Evolutionary conservation across 2,113 vertebrate species (phyloP).

Genomic region (Megalops atlanticus): DNA sequence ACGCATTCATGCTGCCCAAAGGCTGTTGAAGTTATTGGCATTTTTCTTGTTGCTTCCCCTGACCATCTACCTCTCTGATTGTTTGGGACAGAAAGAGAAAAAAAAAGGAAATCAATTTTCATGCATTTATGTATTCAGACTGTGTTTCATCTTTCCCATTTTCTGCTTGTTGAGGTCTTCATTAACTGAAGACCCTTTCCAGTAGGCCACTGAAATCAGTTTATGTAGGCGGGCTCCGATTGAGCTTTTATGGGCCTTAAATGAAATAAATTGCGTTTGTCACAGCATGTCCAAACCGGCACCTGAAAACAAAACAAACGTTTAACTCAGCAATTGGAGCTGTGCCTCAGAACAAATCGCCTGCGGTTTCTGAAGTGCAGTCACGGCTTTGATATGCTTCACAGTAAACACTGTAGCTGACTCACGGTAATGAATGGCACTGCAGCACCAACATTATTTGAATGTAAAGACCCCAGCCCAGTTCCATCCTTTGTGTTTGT

Average conservation of each 20-base stretch:
- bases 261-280: slow-evolving; percentile 45
- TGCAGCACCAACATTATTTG: neutral
- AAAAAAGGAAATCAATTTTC: slow-evolving; percentile 42
- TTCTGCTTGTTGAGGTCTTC: slow-evolving; percentile 45
- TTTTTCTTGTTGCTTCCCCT: neutral
- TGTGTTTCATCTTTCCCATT: slow-evolving; percentile 38
- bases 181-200: slow-evolving; percentile 46
- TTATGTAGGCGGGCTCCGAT: slow-evolving; percentile 30
- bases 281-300: slow-evolving; percentile 27
- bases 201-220: slow-evolving; percentile 18
- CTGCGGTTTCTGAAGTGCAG: slow-evolving; percentile 15
- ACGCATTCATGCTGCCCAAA: neutral
- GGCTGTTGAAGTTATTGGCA: neutral
- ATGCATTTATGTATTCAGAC: slow-evolving; percentile 38
- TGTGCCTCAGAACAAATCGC: slow-evolving; percentile 29
- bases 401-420: slow-evolving; percentile 36
- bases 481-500: neutral
- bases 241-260: slow-evolving; percentile 40
- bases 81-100: neutral
- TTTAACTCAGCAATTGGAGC: slow-evolving; percentile 37
- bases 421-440: neutral
- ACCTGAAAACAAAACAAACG: slow-evolving; percentile 25
- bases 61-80: neutral
- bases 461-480: neutral
- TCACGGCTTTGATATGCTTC: slow-evolving; percentile 28